Conservation (phyloP, 2,888 invertebrate species). For the Mesopsocus fuscifrons region DNA sequence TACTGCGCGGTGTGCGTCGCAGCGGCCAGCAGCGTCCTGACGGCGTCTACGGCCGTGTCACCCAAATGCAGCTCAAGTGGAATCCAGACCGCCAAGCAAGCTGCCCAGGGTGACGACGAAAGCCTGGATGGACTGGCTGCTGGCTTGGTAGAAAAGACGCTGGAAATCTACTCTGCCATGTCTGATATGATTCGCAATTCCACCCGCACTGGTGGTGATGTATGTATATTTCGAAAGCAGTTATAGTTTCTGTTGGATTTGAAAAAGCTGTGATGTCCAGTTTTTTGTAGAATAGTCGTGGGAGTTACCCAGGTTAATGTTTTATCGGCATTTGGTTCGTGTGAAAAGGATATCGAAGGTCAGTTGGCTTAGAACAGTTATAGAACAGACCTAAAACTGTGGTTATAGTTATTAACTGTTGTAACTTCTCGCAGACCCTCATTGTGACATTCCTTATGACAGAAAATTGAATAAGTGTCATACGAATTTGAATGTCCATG, state of each 20-base stretch:
- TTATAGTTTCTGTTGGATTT: background rate
- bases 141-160: conserved; percentile 67
- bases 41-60: conserved; percentile 28
- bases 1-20: conserved; percentile 31
- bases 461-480: too few relatives aligned
- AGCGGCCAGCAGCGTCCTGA: conserved; percentile 21
- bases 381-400: too few relatives aligned
- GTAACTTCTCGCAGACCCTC: too few relatives aligned
- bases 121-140: conserved; percentile 70
- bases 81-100: conserved; percentile 16
- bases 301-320: too few relatives aligned
- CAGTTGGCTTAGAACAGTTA: too few relatives aligned
- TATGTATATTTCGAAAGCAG: conserved; percentile 27
- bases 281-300: too few relatives aligned
- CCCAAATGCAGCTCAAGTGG: conserved; percentile 32
- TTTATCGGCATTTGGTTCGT: too few relatives aligned
- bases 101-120: conserved; percentile 34
- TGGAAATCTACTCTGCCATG: conserved; percentile 67
- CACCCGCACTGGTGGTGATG: conserved; percentile 71
- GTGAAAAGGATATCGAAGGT: too few relatives aligned
- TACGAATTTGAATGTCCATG: too few relatives aligned
- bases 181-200: conserved; percentile 65
- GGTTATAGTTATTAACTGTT: too few relatives aligned
- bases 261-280: too few relatives aligned
- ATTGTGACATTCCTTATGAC: too few relatives aligned